These are phyloP conservation scores for Nasonia vitripennis DNA, from an alignment of 1,140 invertebrate species.

Conservation along the genomic window DNA sequence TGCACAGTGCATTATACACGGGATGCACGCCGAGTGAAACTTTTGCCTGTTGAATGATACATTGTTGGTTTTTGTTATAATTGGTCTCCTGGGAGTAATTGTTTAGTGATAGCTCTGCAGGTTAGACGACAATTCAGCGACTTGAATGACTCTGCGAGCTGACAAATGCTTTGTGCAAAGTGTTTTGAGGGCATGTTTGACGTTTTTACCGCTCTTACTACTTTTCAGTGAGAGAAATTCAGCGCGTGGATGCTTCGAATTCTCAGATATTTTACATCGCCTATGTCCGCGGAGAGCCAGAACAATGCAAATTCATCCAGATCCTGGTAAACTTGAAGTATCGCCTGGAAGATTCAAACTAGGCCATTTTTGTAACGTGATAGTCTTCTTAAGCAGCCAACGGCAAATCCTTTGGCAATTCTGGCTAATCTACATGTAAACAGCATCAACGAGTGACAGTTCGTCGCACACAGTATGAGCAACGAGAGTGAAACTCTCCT, in stretches of 20 bases:
- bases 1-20: not conserved
- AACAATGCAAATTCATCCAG: no score
- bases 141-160: not conserved
- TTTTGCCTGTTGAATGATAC: constrained; percentile 6
- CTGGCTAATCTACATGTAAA: constrained; percentile 8
- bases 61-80: not conserved
- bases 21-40: not conserved
- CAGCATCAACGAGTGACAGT: not conserved
- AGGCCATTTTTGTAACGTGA: no score
- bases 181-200: not conserved
- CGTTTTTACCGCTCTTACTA: not conserved
- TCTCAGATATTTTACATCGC: no score
- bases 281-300: no score
- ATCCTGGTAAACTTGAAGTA: no score
- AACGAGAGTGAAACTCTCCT: constrained; percentile 27
- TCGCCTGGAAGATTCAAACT: no score
- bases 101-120: not conserved
- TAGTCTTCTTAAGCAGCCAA: no score
- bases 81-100: not conserved
- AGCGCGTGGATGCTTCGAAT: no score
- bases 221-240: no score
- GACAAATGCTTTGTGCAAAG: not conserved
- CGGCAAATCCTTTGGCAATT: no score
- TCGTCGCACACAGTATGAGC: not conserved
- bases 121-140: not conserved